Conservation (phyloP, 2,888 invertebrate species). For the Thysanoteuthis rhombus region DNA sequence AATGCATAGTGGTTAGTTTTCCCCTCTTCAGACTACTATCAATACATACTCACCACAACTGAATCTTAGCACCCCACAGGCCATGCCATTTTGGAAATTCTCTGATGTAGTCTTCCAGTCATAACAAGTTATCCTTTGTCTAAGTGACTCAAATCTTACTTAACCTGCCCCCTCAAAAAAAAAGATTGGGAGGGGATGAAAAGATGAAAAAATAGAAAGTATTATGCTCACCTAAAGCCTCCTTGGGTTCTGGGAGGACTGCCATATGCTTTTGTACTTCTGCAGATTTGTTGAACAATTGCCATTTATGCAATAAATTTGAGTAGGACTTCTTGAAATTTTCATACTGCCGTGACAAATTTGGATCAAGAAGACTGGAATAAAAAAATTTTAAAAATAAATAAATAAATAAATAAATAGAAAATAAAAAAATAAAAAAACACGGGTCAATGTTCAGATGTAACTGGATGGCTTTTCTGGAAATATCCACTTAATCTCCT, state of each 20-base stretch:
- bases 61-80: too few species aligned
- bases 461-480: not conserved
- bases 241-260: constrained; percentile 63
- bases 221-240: not conserved
- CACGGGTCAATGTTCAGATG: not conserved
- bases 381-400: constrained; percentile 29
- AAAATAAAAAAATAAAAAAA: too few species aligned
- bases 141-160: too few species aligned
- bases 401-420: too few species aligned
- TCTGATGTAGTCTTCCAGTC: too few species aligned
- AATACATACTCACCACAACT: too few species aligned
- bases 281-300: constrained; percentile 81
- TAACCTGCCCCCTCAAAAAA: too few species aligned
- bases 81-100: too few species aligned
- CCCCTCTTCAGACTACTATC: too few species aligned
- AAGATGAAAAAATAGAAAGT: not conserved
- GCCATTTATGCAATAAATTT: constrained; percentile 87
- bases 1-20: too few species aligned
- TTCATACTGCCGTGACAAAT: constrained; percentile 76
- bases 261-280: constrained; percentile 77
- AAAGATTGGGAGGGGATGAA: too few species aligned
- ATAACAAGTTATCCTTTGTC: too few species aligned
- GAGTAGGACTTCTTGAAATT: constrained; percentile 88
- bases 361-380: constrained; percentile 69
- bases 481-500: not conserved